Base-by-base conservation (phyloP, 2,888 invertebrate genomes). In the Heliconius cydno region DNA sequence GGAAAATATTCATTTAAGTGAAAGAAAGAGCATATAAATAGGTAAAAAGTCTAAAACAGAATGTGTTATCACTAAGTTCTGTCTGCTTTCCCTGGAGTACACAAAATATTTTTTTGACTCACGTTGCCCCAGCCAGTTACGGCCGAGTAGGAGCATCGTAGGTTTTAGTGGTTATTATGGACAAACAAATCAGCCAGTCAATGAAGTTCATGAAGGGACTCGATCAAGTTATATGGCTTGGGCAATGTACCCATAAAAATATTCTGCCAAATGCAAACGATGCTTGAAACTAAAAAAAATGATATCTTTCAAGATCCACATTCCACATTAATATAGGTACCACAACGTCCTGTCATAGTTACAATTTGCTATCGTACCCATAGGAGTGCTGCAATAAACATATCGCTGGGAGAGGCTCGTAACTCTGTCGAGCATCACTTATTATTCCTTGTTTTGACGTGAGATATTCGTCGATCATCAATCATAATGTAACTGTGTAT, bases 401-500 rank as follows among this genome's bases (percentile, higher is more conserved):
- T 86, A 88, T 90, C 89, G 88, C 90, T 89, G 91, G 87, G 87
- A 87, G 83, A 90, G 90, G 85, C 87, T 88, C 89, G 86, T 90
- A 90, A 90, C 90, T 85, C 86, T 85, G 83, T 84, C 85, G 83
- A 85, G 84, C 82, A 82, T 83, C 83, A 81, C 81, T 83, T 81
- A 83, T 83, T 82, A 84, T 85, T 83, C 82, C 81, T 80, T 83
- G 83, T 84, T 83, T 81, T 83, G 82, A 83, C 83, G 79, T 77
- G 79, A 83, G 82, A 82, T 83, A 83, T 83, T 85, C 81, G 79
- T 79, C 80, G 66, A 70, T 66, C 80, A 84, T 84, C 84, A 81
- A 82, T 84, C 84, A 84, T 79, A 72, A 68, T 28, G 72, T 67
- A 79, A 82, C 82, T 80, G 70, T 76, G 77, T 78, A 52, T 52